Base-by-base conservation (phyloP, 2,797 vertebrate genomes). In the Pangasius mekongensis region DNA sequence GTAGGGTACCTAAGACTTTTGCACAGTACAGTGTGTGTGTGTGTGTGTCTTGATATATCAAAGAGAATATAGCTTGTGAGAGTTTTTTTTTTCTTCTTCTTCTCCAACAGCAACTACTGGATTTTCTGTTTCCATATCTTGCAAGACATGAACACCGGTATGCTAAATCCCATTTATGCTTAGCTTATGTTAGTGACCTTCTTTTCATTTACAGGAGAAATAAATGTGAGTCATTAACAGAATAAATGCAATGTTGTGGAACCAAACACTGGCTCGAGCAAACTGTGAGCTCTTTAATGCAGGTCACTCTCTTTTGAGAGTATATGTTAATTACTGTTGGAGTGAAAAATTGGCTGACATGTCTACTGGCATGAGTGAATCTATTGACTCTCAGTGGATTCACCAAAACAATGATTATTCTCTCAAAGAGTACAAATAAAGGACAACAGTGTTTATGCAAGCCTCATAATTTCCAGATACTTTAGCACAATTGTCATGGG, bases 211-310 rank as follows among this genome's bases (percentile, higher is more conserved):
- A 85, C 85, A 89, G 87, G 88, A 64, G 66, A 64, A 87, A 69
- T 86, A 84, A 91, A 13, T 90, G 91, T 86, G 87, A 91, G 89
- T 93, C 93, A 95, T 94, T 93, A 93, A 91, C 91, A 85, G 90
- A 92, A 93, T 93, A 84, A 93, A 92, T 82, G 89, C 89, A 92
- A 90, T 93, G 89, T 91, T 91, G 91, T 90, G 92, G 86, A 83
- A 92, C 92, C 91, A 94, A 74, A 91, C 91, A 91, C 83, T 89
- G 84, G 86, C 86, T 93, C 88, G 64, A 69, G 87, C 10, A 73
- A 92, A 90, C 91, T 91, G 90, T 84, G 89, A 89, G 90, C 86
- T 91, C 54, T 87, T 91, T 87, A 91, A 86, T 93, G 74, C 85
- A 88, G 93, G 91, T 93, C 92, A 92, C 30, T 83, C 86, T 84